Conservation (phyloP, 2,888 invertebrate genomes). For the Rugalucina vietnamica region DNA sequence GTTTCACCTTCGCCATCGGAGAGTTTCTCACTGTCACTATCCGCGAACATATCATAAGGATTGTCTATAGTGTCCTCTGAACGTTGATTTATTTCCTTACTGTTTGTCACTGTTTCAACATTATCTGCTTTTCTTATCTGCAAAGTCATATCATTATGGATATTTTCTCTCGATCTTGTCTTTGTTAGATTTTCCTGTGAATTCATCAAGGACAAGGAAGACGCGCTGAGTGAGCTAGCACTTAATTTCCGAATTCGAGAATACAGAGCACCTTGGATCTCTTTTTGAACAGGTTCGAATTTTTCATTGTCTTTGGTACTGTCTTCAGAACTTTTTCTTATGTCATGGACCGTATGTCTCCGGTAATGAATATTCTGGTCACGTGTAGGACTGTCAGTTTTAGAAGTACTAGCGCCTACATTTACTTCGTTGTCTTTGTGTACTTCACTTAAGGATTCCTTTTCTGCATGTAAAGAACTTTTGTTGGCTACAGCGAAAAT, state of each 20-base stretch:
- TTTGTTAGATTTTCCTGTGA: background rate
- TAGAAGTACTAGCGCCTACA: background rate
- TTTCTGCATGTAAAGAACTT: background rate
- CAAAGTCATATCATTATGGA: conserved; percentile 1
- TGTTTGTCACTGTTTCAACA: background rate
- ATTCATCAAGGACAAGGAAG: background rate
- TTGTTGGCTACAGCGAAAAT: background rate
- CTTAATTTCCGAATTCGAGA: conserved; percentile 43
- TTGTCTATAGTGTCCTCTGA: background rate
- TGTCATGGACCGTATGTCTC: background rate
- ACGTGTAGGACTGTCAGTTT: background rate
- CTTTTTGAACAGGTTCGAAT: background rate
- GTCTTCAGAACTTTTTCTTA: background rate
- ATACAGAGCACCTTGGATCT: conserved; percentile 45
- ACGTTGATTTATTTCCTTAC: background rate
- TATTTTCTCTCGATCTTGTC: background rate
- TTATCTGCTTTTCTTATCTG: conserved; percentile 1
- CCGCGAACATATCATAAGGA: background rate
- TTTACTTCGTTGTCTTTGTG: background rate
- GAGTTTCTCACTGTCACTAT: background rate
- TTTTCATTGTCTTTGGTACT: background rate
- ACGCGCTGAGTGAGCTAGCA: conserved; percentile 23
- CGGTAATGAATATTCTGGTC: background rate
- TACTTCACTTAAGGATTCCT: background rate
- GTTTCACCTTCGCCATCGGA: background rate